phyloP scores from a whole-genome alignment of 2,113 vertebrate genomes.

The Albula glossodonta region DNA sequence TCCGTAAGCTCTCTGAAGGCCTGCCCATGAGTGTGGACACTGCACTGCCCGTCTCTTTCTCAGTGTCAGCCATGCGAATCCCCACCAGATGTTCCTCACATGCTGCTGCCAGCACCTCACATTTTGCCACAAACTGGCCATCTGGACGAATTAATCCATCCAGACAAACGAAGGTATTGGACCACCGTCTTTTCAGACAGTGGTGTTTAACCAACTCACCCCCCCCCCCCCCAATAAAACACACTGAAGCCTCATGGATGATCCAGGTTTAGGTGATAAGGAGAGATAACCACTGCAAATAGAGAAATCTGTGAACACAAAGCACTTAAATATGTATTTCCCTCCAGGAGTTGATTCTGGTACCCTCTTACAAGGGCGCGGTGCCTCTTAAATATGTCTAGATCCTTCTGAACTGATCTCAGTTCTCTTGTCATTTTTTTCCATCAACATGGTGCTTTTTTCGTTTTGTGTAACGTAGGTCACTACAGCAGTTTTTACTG shows the following conservation, averaged over 20 bases:
- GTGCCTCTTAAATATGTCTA: neutral
- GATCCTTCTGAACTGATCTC: conserved; percentile 1
- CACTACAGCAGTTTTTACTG: conserved; percentile 37
- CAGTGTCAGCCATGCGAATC: neutral
- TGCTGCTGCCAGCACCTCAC: neutral
- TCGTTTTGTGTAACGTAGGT: conserved; percentile 31
- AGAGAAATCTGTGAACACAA: neutral
- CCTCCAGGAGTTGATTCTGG: neutral
- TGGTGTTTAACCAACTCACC: neutral
- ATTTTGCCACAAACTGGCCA: neutral
- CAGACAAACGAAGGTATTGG: neutral
- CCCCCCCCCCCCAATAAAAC: neutral
- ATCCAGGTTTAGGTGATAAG: neutral
- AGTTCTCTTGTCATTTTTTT: conserved; percentile 23
- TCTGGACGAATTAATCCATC: neutral
- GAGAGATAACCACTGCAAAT: neutral
- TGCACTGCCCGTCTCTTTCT: neutral
- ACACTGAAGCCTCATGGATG: neutral
- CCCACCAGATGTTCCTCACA: neutral
- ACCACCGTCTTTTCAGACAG: no score
- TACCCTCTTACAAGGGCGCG: neutral
- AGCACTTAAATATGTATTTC: neutral
- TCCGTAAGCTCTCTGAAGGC: neutral
- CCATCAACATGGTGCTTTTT: conserved; percentile 31
- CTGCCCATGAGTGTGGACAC: neutral